A percentile compares a stretch with the other conserved stretches of the same genome.
phyloP scores from a whole-genome alignment of 2,113 vertebrate genomes.

The Crotalus horridus region DNA sequence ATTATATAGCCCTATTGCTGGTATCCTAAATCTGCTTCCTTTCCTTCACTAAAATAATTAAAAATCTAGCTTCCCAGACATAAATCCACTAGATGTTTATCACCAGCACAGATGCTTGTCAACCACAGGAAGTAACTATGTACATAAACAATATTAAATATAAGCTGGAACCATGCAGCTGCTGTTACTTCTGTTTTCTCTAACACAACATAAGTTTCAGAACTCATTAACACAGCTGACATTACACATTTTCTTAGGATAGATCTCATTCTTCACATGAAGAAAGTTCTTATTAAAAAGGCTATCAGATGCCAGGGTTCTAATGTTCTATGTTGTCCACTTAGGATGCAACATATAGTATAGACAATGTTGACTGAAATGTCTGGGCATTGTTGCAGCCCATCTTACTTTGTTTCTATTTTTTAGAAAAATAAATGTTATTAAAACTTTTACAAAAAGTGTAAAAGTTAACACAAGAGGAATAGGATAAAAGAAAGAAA shows the following conservation, averaged over 20 bases:
- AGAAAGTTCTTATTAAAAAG: neutral
- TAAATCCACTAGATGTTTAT: neutral
- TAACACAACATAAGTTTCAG: neutral
- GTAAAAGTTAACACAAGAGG: neutral
- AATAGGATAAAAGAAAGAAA: neutral
- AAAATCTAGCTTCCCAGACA: neutral
- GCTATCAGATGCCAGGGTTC: neutral
- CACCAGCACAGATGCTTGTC: neutral
- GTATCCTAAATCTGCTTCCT: neutral
- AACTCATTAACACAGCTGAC: neutral
- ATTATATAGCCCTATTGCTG: neutral
- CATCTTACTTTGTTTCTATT: neutral
- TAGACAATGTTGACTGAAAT: neutral
- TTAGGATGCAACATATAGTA: neutral
- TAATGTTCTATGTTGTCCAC: neutral
- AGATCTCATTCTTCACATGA: neutral
- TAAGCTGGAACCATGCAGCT: neutral
- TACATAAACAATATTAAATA: neutral
- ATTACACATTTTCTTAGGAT: neutral
- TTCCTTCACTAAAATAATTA: neutral
- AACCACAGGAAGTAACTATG: neutral
- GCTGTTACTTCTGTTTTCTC: neutral
- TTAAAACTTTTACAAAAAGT: neutral
- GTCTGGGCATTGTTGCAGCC: neutral
- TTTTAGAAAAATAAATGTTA: neutral